Evolutionary conservation across 2,888 invertebrate species (phyloP).

Genomic region (Synergus japonicus): DNA sequence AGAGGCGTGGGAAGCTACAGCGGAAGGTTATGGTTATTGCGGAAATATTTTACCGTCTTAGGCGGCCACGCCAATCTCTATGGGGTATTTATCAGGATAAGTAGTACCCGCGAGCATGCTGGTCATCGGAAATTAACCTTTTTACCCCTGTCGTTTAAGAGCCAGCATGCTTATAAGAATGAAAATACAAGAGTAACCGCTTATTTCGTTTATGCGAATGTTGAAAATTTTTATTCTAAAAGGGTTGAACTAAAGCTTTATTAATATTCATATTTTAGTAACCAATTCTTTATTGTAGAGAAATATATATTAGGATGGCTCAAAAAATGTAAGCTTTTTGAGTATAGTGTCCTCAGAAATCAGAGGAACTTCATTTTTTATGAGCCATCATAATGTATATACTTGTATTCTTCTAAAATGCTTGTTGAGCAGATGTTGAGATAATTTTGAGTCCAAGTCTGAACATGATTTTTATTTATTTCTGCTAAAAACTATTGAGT

Average conservation of each 20-base stretch:
- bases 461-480: neutral
- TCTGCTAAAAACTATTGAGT: neutral
- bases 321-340: too few relatives aligned
- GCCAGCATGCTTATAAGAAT: neutral
- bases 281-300: neutral
- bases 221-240: too few relatives aligned
- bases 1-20: conserved; percentile 69
- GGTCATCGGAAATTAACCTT: neutral
- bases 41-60: conserved; percentile 71
- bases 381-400: too few relatives aligned
- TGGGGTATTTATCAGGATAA: conserved; percentile 51
- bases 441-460: neutral
- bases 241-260: neutral
- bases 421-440: neutral
- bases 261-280: neutral
- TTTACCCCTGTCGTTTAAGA: neutral
- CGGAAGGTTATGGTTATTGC: conserved; percentile 67
- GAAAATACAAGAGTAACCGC: neutral
- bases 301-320: too few relatives aligned
- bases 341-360: too few relatives aligned
- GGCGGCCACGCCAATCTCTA: conserved; percentile 30
- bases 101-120: conserved; percentile 2
- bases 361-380: too few relatives aligned
- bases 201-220: too few relatives aligned
- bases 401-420: neutral